Percentiles rank a stretch among this genome's conserved stretches.
Conservation (phyloP, 23 tunicate genomes). For the Clavelina lepadiformis region DNA sequence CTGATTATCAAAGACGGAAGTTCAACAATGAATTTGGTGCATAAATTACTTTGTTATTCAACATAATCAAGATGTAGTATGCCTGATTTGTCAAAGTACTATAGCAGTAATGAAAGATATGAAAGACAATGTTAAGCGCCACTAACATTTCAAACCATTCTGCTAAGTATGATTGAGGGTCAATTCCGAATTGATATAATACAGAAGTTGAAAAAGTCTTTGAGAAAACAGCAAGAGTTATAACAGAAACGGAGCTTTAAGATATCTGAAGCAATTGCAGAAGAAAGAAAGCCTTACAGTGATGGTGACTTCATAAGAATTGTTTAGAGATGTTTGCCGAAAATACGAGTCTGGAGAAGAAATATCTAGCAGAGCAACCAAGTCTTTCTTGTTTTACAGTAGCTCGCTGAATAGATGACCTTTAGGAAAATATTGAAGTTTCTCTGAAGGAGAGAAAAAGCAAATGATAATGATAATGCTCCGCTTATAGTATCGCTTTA, state of each 20-base stretch:
- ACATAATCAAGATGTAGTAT: constrained; percentile 22
- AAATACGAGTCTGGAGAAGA: constrained; percentile 6
- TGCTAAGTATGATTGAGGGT: no score
- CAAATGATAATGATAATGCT: no score
- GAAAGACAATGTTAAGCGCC: no score
- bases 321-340: constrained; percentile 20
- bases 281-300: constrained; percentile 20
- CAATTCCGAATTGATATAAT: no score
- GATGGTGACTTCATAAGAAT: constrained; percentile 9
- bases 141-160: no score
- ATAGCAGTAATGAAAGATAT: no score
- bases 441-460: constrained; percentile 9
- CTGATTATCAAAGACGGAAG: constrained; percentile 16
- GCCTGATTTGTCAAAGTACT: constrained; percentile 5
- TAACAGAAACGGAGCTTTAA: constrained; percentile 24
- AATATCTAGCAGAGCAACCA: constrained; percentile 10
- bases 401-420: constrained; percentile 28
- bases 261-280: constrained; percentile 19
- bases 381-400: constrained; percentile 15
- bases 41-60: constrained; percentile 11
- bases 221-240: no score
- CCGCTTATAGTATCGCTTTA: constrained; percentile 29
- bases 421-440: constrained; percentile 11
- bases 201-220: no score
- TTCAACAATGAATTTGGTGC: constrained; percentile 29